Evolutionary conservation across 2,113 vertebrate genomes (phyloP).

Genomic region (Trachemys scripta): DNA sequence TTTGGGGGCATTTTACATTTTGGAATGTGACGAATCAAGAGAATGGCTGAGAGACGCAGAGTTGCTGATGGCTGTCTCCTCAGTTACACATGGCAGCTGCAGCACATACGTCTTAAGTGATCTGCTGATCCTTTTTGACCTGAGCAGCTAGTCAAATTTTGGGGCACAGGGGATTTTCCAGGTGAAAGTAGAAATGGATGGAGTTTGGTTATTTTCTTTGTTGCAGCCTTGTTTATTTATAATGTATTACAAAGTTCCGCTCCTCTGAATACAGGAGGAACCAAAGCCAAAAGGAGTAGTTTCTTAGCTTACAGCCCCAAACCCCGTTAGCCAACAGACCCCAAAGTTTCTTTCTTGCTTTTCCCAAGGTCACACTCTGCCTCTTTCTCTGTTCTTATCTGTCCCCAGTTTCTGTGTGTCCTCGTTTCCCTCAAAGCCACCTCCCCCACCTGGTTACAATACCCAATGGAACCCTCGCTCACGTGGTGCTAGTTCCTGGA

Average conservation of each 20-base stretch:
- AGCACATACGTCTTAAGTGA: background rate
- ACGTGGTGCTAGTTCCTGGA: no score
- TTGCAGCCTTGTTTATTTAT: no score
- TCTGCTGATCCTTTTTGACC: background rate
- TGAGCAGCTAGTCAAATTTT: background rate
- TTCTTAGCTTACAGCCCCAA: no score
- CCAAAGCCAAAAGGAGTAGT: no score
- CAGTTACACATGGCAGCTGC: background rate
- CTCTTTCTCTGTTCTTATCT: background rate
- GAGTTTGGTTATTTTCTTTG: background rate
- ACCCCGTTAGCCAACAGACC: no score
- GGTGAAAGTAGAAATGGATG: background rate
- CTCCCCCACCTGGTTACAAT: no score
- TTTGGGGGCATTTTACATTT: background rate
- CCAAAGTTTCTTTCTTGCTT: background rate
- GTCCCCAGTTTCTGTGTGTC: background rate
- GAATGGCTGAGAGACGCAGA: background rate
- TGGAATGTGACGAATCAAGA: background rate
- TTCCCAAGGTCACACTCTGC: background rate
- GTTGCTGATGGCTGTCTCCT: background rate
- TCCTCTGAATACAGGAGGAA: no score
- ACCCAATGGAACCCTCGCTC: no score
- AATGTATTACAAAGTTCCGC: no score
- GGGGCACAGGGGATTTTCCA: background rate
- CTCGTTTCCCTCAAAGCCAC: no score